Percentiles rank a stretch among this genome's conserved stretches.
Evolutionary conservation across 2,888 invertebrate genomes (phyloP).

Genomic region (Thumatha senex): DNA sequence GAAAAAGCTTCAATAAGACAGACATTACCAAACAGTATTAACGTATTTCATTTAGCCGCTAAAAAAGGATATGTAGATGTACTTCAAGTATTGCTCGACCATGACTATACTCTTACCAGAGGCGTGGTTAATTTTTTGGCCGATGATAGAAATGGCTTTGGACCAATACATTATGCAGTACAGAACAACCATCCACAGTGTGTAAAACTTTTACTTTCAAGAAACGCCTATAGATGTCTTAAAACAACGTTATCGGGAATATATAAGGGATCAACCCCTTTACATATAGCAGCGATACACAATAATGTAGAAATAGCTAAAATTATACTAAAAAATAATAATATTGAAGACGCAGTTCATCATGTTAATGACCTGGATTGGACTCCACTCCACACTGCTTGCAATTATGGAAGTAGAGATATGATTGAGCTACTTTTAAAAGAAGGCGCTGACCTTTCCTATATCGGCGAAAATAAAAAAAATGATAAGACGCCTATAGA

Average conservation of each 20-base stretch:
- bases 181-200: slow-evolving; percentile 42
- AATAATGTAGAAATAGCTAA: slow-evolving; percentile 55
- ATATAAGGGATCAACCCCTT: slow-evolving; percentile 52
- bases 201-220: slow-evolving; percentile 45
- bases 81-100: slow-evolving; percentile 70
- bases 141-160: slow-evolving; percentile 26
- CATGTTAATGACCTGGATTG: slow-evolving; percentile 22
- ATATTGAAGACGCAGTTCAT: slow-evolving; percentile 49
- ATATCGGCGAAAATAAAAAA: slow-evolving; percentile 13
- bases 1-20: slow-evolving; percentile 58
- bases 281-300: slow-evolving; percentile 59
- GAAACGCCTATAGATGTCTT: slow-evolving; percentile 30
- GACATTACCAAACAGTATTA: slow-evolving; percentile 50
- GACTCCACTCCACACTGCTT: slow-evolving; percentile 59
- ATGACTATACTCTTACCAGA: slow-evolving; percentile 52
- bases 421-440: slow-evolving; percentile 61
- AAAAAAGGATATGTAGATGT: slow-evolving; percentile 72
- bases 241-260: slow-evolving; percentile 18
- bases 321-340: slow-evolving; percentile 53
- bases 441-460: slow-evolving; percentile 55
- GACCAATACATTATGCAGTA: slow-evolving; percentile 42
- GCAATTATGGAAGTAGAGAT: slow-evolving; percentile 61
- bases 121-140: slow-evolving; percentile 49
- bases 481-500: slow-evolving; percentile 59
- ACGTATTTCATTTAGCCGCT: slow-evolving; percentile 62